Base-by-base conservation (phyloP, 2,113 vertebrate species). In the Erinaceus europaeus region DNA sequence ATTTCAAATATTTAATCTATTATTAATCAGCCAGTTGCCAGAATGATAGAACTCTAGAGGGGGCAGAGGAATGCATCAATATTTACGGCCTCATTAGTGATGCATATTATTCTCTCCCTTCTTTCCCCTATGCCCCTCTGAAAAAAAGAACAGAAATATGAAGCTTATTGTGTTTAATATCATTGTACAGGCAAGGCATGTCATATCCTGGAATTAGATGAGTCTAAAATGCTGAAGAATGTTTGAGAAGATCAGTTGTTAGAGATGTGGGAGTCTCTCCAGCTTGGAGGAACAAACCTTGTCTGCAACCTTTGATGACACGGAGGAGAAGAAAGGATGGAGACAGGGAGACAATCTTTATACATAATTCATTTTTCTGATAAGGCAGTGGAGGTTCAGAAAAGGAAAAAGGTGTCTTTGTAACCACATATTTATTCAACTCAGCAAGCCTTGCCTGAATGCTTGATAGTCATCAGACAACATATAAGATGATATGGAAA, bases 1-100 rank as follows among this genome's bases (percentile, higher is more conserved):
- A 97, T 95, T 95, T 94, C 95, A 97, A 96, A 91, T 95, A 95
- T 97, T 97, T 98, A 97, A 98, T 97, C 96, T 97, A 98, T 98
- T 98, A 97, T 98, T 98, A 97, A 98, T 97, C 97, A 97, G 88
- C 91, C 91, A 92, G 96, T 91, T 97, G 95, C 96, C 97, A 95
- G 96, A 97, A 97, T 95, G 96, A 97, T 96, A 96, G 95, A 93
- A 91, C 96, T 97, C 96, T 91, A n/a, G n/a, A n/a, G 96, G 96
- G 95, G 95, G 89, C 86, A 94, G 84, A 95, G 85, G 90, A 95
- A 93, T 94, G 73, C 90, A 97, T 97, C 97, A 97, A 97, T 98
- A 97, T 98, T 98, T 97, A 97, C 97, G 95, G 93, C 55, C 90
- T 97, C 32, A 1, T 97, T 98, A 98, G 96, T 91, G 95, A 90